Conservation (phyloP, 2,113 vertebrate species). For the Carassius auratus region DNA sequence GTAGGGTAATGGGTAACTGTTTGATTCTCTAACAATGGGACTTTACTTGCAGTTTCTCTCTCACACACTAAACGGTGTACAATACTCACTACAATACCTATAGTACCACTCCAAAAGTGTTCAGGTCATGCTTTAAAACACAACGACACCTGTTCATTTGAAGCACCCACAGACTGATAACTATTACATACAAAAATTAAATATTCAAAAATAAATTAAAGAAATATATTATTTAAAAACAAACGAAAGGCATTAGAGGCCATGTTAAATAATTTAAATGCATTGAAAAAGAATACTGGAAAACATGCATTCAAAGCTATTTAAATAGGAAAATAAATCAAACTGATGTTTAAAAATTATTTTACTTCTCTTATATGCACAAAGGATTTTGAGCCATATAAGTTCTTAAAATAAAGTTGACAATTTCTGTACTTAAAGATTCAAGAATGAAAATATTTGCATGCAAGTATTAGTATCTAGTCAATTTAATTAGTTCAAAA, state of each 20-base stretch:
- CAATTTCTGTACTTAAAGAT: neutral
- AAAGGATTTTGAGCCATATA: neutral
- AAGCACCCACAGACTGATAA: neutral
- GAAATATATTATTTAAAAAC: no score
- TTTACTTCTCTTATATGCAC: neutral
- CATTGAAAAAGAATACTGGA: neutral
- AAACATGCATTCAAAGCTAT: neutral
- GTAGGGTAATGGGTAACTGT: slow-evolving; percentile 69
- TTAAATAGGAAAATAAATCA: neutral
- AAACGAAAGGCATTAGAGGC: neutral
- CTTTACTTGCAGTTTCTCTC: slow-evolving; percentile 71
- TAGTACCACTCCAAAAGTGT: neutral
- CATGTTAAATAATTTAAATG: neutral
- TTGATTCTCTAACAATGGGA: slow-evolving; percentile 71
- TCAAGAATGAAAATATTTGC: neutral
- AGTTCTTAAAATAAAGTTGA: neutral
- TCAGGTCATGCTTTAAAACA: neutral
- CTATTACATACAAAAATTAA: neutral
- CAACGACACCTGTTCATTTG: neutral
- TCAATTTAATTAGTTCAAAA: neutral
- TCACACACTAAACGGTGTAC: slow-evolving; percentile 39
- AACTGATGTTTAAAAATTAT: neutral
- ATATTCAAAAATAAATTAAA: no score
- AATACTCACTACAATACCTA: neutral
- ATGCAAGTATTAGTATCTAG: neutral